These are phyloP conservation scores for Recurvirostra avosetta DNA, from an alignment of 2,113 vertebrate genomes.

Conservation along the genomic window DNA sequence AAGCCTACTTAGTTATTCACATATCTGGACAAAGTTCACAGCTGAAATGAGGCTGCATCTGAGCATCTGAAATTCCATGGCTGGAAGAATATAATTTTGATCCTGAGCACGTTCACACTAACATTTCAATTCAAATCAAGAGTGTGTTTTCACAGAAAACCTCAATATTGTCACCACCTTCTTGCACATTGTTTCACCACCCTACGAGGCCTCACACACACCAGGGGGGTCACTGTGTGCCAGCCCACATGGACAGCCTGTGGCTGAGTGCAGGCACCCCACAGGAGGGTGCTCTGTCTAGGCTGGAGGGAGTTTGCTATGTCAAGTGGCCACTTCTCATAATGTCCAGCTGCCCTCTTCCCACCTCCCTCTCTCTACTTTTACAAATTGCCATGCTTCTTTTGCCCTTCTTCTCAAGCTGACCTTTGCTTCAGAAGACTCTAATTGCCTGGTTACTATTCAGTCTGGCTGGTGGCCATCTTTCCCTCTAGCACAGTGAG, in stretches of 20 bases:
- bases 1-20: not conserved
- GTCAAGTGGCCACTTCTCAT: accelerated
- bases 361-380: not conserved
- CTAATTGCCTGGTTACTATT: not conserved
- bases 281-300: not conserved
- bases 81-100: not conserved
- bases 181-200: not conserved
- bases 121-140: not conserved
- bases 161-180: not conserved
- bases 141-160: not conserved
- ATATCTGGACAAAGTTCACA: not conserved
- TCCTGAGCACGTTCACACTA: not conserved
- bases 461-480: not conserved
- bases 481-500: not conserved
- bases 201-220: accelerated
- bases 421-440: not conserved
- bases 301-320: not conserved
- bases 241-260: not conserved
- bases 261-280: not conserved
- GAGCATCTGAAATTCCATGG: not conserved
- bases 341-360: not conserved
- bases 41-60: not conserved
- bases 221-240: not conserved
- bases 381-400: not conserved
- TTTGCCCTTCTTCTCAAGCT: not conserved